Base-by-base conservation (phyloP, 2,113 vertebrate species). In the Carassius carassius region DNA sequence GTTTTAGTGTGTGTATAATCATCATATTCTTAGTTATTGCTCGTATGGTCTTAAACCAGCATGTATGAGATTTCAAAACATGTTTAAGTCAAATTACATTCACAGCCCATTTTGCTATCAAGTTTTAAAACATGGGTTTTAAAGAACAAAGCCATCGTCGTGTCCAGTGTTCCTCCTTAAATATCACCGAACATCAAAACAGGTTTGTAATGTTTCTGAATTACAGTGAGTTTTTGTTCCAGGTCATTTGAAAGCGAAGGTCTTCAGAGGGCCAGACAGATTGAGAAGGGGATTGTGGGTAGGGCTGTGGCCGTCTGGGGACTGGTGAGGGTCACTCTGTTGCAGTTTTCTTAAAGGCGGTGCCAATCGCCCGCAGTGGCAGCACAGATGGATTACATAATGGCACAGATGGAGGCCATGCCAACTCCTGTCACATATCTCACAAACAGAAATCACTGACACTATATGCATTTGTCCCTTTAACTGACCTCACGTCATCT, bases 321-420 rank as follows among this genome's bases (percentile, higher is more conserved):
- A 44, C 47, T 47, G 67, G 82, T 72, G 81, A 51, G 79, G 41
- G 41, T 44, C 41, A 44, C 41, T 9, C 41, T 10, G 41, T 10
- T 44, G 69, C 58, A 65, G 23, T 72, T 63, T 78, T 85, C 81
- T 84, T 87, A 84, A 73, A 84, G 83, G 82, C 84, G 81, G 79
- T 69, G 81, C 81, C 78, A 74, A 78, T 75, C 10, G 3, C 87
- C 89, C 83, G 85, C 85, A 86, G 90, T 54, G 84, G 70, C 47
- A 77, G 4, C 81, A 84, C 89, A 92, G 90, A 90, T 90, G 87
- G 90, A 79, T 94, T 93, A 92, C 88, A 89, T 92, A 92, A 91
- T 63, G 65, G 21, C 16, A 19, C 54, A 81, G 85, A 83, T 58
- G 62, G 58, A 37, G 87, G 76, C 76, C 32, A 4, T 67, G 44